A percentile compares a stretch with the other conserved stretches of the same genome.
phyloP scores from a whole-genome alignment of 1,140 invertebrate species.

The Apocrypta bakeri region DNA sequence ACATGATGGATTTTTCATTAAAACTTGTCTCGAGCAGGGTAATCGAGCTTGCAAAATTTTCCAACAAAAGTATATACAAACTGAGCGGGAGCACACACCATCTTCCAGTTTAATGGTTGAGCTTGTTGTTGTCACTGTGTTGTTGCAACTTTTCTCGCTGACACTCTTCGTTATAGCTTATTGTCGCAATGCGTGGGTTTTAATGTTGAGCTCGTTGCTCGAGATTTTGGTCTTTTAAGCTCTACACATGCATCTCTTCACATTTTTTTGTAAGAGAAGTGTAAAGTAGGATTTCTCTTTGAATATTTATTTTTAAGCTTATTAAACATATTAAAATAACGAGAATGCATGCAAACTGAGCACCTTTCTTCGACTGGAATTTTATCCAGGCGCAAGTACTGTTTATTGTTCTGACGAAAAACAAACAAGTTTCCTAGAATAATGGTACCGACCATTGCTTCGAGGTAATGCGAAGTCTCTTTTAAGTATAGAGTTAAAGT shows the following conservation, averaged over 20 bases:
- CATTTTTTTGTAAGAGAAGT: neutral
- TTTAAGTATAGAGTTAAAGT: slow-evolving; percentile 30
- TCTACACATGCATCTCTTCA: neutral
- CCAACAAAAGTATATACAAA: slow-evolving; percentile 3
- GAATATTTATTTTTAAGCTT: neutral
- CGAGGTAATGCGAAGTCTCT: neutral
- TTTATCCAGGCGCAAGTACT: slow-evolving; percentile 25
- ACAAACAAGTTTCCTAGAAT: slow-evolving; percentile 32
- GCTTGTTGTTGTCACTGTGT: neutral
- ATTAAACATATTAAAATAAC: neutral
- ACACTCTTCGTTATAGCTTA: neutral
- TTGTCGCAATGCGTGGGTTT: neutral
- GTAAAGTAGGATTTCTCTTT: neutral
- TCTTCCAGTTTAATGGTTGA: slow-evolving; percentile 17
- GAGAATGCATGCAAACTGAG: neutral
- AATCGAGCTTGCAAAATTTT: slow-evolving; percentile 26
- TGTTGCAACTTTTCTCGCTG: slow-evolving; percentile 21
- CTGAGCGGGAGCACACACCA: neutral
- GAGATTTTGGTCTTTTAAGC: neutral
- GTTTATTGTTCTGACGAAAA: slow-evolving; percentile 32
- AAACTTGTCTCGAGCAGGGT: slow-evolving; percentile 32
- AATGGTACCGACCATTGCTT: neutral
- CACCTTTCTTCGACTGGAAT: neutral
- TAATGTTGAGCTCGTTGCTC: slow-evolving; percentile 1
- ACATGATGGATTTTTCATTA: slow-evolving; percentile 52